Evolutionary conservation across 2,888 invertebrate species (phyloP), one percentile per base, ranked within the genome.

Genomic region (Cremastinae sp.): DNA sequence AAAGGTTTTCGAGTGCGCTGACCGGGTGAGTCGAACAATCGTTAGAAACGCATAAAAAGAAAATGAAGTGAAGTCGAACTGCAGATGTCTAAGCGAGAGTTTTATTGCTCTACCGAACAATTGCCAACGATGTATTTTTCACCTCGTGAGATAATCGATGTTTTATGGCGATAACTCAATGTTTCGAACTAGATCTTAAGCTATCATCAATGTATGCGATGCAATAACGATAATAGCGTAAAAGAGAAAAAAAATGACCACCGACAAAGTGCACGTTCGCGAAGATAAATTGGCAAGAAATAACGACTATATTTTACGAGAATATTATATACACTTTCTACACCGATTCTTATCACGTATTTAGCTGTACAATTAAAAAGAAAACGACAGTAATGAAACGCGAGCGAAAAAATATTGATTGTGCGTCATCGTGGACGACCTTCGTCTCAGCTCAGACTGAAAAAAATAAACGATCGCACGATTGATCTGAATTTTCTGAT

Each of bases 91-190:
- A 51, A 20, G 20, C 41, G 64, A 51, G 22, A 65, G 22, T 20
- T 53, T 20, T 12, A 41, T 56, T 51, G 64, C 56, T 35, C 43
- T 45, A 39, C 35, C 37, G 41, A 56, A 14, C 39, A 65, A 65
- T 70, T 55, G 53, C 59, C 59, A 75, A 71, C 75, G 61, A 70
- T 66, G 14, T 55, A 41, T 59, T 43, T 51, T 14, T 62, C 58
- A 66, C 68, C 75, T 72, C 66, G 71, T 47, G 56, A 41, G 43
- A 59, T 39, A 41, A 59, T 65, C 37, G 65, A 65, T 56, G 56
- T 70, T 74, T 55, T 64, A 69, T 74, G 80, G 79, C 79, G 79
- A 80, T 80, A 80, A 80, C 74, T 78, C 71, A 61, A 74, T 76
- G 69, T 76, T 79, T 77, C 70, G 68, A 73, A 74, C 43, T 66